Base-by-base conservation (phyloP, 2,888 invertebrate species). In the Neria commutata region DNA sequence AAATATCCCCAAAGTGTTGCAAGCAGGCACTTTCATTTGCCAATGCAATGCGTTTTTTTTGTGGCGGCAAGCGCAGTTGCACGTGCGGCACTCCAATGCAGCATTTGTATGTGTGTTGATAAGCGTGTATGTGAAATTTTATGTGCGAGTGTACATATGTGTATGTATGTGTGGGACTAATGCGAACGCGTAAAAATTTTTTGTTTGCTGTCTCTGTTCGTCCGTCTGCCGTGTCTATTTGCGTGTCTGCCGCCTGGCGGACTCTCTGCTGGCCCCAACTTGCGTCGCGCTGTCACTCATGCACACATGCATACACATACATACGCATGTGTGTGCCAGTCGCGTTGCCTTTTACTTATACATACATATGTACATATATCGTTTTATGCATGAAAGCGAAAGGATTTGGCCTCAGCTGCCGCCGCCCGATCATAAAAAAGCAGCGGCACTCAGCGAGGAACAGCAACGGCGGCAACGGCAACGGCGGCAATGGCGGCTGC, bases 301-400 rank as follows among this genome's bases (percentile, higher is more conserved):
- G n/a, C n/a, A n/a, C n/a, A n/a, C n/a, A n/a, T n/a, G n/a, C n/a
- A n/a, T n/a, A n/a, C n/a, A n/a, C n/a, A n/a, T n/a, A n/a, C n/a
- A n/a, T n/a, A n/a, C n/a, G n/a, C n/a, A n/a, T n/a, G n/a, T n/a
- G n/a, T n/a, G n/a, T n/a, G n/a, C n/a, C n/a, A n/a, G n/a, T n/a
- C n/a, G n/a, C n/a, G n/a, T n/a, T n/a, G n/a, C n/a, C n/a, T n/a
- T n/a, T n/a, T n/a, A n/a, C n/a, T n/a, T n/a, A n/a, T n/a, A n/a
- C 11, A 29, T 29, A 29, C 6, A 6, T 29, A 52, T 59, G 59
- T 58, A 11, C 52, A 56, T 64, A 63, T 64, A 60, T 63, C 73
- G 75, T 76, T 77, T 72, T 74, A 75, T 77, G 78, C 77, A 77
- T 78, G 81, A 79, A 80, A 79, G 81, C 81, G 79, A 79, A 79